Evolutionary conservation across 2,888 invertebrate genomes (phyloP).

Genomic region (Hedychridium roseum): DNA sequence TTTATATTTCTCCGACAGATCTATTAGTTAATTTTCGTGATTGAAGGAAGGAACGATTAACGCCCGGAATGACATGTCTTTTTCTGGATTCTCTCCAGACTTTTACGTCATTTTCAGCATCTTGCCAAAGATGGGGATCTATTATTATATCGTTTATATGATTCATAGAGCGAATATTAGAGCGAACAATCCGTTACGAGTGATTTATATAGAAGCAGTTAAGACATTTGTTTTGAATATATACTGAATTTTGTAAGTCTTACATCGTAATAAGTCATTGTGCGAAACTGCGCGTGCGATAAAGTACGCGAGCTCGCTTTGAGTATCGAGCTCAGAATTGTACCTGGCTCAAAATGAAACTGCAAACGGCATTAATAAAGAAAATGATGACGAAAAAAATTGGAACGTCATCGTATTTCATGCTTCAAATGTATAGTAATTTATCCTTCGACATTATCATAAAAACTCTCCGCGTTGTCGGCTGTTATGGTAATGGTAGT

Average conservation of each 20-base stretch:
- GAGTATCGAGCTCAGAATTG: slow-evolving; percentile 49
- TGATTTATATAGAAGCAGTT: slow-evolving; percentile 2
- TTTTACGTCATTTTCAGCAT: slow-evolving; percentile 36
- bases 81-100: slow-evolving; percentile 24
- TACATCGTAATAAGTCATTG: too few relatives aligned
- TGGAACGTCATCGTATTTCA: too few relatives aligned
- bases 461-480: too few relatives aligned
- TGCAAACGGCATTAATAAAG: slow-evolving; percentile 53
- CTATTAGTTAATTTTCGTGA: slow-evolving; percentile 31
- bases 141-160: slow-evolving; percentile 43
- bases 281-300: slow-evolving; percentile 17
- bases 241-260: too few relatives aligned
- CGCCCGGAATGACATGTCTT: slow-evolving; percentile 1
- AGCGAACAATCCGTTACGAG: slow-evolving; percentile 7
- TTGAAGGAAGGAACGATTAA: slow-evolving; percentile 24
- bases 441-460: too few relatives aligned
- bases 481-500: too few relatives aligned
- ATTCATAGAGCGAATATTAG: slow-evolving; percentile 32
- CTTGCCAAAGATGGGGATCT: slow-evolving; percentile 53
- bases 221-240: neutral
- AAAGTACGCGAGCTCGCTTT: slow-evolving; percentile 42
- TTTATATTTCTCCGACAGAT: slow-evolving; percentile 35
- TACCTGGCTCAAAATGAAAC: slow-evolving; percentile 53
- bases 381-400: too few relatives aligned
- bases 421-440: too few relatives aligned